phyloP scores from a whole-genome alignment of 2,888 invertebrate species.

The Matsumyia berberina region DNA sequence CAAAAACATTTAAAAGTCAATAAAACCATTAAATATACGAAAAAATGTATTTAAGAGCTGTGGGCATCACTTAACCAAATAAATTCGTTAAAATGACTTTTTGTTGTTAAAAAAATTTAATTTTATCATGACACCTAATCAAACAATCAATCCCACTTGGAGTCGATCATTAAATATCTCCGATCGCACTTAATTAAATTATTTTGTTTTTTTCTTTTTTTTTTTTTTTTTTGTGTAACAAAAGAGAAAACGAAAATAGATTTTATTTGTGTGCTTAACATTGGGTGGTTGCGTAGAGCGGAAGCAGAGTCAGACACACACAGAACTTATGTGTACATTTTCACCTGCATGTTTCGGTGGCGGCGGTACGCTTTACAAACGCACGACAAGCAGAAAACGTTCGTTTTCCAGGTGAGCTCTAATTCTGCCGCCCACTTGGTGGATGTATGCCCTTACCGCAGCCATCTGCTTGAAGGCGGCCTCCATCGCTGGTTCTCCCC shows the following conservation, averaged over 20 bases:
- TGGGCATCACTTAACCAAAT: no score
- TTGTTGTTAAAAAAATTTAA: no score
- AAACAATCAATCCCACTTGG: slow-evolving; percentile 50
- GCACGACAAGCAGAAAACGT: slow-evolving; percentile 18
- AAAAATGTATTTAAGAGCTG: no score
- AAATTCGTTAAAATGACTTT: no score
- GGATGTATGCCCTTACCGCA: no score
- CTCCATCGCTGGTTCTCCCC: slow-evolving; percentile 1
- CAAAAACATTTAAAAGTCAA: no score
- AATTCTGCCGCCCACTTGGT: slow-evolving; percentile 50
- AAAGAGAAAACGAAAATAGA: slow-evolving; percentile 29
- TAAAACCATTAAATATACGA: no score
- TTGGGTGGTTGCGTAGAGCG: slow-evolving; percentile 26
- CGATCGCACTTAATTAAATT: slow-evolving; percentile 29
- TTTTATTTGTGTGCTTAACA: no score
- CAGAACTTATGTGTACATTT: no score
- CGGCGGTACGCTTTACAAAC: slow-evolving; percentile 40
- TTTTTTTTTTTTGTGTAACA: no score
- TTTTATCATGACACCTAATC: slow-evolving; percentile 57
- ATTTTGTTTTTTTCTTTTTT: not conserved
- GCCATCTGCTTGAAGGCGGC: no score
- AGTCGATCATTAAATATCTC: slow-evolving; percentile 24
- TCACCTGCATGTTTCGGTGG: slow-evolving; percentile 28
- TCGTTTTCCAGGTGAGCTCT: slow-evolving; percentile 53
- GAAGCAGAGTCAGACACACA: slow-evolving; percentile 23